Conservation (phyloP, 2,888 invertebrate species). For the Clivina fossor region DNA sequence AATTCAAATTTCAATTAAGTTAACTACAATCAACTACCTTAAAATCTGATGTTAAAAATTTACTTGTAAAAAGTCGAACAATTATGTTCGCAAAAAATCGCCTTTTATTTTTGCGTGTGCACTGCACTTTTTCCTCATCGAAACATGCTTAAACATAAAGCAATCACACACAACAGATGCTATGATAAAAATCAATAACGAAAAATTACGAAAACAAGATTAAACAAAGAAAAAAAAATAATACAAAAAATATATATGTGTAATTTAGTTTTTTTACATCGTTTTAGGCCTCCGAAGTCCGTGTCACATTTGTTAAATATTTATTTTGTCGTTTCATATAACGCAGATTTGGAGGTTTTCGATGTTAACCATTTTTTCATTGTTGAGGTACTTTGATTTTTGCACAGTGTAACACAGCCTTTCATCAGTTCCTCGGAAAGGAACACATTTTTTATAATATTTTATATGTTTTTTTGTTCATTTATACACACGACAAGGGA, state of each 20-base stretch:
- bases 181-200: background rate
- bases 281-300: background rate
- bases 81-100: too few species aligned
- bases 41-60: too few species aligned
- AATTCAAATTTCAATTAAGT: too few species aligned
- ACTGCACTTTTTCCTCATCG: conserved; percentile 4
- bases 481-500: conserved; percentile 15
- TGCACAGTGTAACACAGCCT: conserved; percentile 16
- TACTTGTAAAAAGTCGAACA: too few species aligned
- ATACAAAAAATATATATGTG: too few species aligned
- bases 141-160: background rate
- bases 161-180: background rate
- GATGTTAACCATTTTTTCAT: background rate
- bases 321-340: conserved; percentile 1
- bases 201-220: background rate
- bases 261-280: background rate
- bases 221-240: too few species aligned
- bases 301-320: background rate
- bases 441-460: conserved; percentile 7
- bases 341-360: conserved; percentile 7
- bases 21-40: too few species aligned
- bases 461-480: conserved; percentile 2
- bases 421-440: background rate
- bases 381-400: conserved; percentile 15
- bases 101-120: conserved; percentile 4